phyloP scores from a whole-genome alignment of 2,888 invertebrate species.

The Drosophila kokeensis region DNA sequence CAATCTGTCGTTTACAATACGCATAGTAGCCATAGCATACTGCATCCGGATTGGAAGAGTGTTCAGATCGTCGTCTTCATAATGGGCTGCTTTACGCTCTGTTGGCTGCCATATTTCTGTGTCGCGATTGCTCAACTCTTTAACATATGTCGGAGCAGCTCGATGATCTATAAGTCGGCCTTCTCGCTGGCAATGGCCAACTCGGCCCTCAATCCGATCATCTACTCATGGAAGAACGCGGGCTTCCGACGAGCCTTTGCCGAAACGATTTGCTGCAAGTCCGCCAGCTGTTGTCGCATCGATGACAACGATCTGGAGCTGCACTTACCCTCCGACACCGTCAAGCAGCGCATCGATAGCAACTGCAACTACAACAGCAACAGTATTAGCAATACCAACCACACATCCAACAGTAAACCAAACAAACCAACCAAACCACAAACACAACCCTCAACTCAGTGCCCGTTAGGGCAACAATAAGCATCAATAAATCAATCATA shows the following conservation, averaged over 20 bases:
- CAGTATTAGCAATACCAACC: constrained; percentile 14
- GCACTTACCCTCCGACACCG: constrained; percentile 61
- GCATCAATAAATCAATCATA: constrained; percentile 15
- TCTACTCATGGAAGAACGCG: constrained; percentile 94
- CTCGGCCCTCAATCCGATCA: constrained; percentile 92
- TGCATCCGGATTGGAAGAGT: constrained; percentile 89
- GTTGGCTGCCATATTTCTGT: constrained; percentile 92
- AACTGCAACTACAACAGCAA: constrained; percentile 18
- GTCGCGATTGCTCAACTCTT: constrained; percentile 88
- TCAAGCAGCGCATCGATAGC: constrained; percentile 65
- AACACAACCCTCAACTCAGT: constrained; percentile 52
- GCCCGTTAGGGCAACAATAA: constrained; percentile 36
- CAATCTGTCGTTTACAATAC: constrained; percentile 87
- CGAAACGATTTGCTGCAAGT: constrained; percentile 88
- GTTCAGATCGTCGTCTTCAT: constrained; percentile 92
- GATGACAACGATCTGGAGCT: constrained; percentile 51
- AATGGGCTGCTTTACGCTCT: constrained; percentile 91
- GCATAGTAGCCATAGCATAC: constrained; percentile 75
- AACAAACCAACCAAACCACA: constrained; percentile 8
- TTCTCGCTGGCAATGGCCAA: constrained; percentile 92
- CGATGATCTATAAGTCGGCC: constrained; percentile 88
- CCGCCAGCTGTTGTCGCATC: constrained; percentile 59
- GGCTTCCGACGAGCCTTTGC: constrained; percentile 91
- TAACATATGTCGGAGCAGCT: constrained; percentile 86
- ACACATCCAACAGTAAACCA: constrained; percentile 3